Evolutionary conservation across 2,888 invertebrate species (phyloP), one percentile per base, ranked within the genome.

Genomic region (Petrolisthes manimaculis): DNA sequence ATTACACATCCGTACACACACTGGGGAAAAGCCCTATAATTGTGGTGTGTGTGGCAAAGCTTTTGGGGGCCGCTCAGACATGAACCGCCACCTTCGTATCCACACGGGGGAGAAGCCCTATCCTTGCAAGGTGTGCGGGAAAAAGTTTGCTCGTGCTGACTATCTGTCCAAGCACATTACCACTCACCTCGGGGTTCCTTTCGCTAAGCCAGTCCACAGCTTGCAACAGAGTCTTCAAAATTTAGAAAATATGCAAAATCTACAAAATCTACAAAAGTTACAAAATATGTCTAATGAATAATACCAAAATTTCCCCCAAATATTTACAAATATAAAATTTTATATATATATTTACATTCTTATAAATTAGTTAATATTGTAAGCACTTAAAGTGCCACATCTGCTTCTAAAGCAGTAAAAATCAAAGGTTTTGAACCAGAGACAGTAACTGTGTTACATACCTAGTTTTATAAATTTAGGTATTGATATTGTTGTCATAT

Each of bases 11-110:
- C 88, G 91, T 51, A 91, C 91, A 53, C 91, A 91, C 85, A 91
- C 91, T 8, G 91, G 91, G 56, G 97, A 97, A 93, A 94, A 97
- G 90, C 97, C 97, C 61, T 97, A 97, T 93, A 97, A 97, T 93
- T 97, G 97, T 94, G 97, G 97, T 93, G 97, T 97, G 93, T 97
- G 97, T 93, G 97, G 97, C 91, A 97, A 97, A 93, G 97, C 97
- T 93, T 97, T 97, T 93, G 97, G 97, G 5, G 91, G 91, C 61
- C 89, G 91, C 56, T 91, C 91, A 18, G 91, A 91, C 84, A 90
- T 91, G 88, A 90, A 91, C 69, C 87, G 90, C 54, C 91, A 91
- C 75, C 83, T 91, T 12, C 88, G 91, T 61, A 91, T 90, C 56
- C 91, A 91, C 84, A 91, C 91, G 2, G 91, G 91, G 61, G 97